Base-by-base conservation (phyloP, 2,888 invertebrate species). In the Dolichopus griseipennis region DNA sequence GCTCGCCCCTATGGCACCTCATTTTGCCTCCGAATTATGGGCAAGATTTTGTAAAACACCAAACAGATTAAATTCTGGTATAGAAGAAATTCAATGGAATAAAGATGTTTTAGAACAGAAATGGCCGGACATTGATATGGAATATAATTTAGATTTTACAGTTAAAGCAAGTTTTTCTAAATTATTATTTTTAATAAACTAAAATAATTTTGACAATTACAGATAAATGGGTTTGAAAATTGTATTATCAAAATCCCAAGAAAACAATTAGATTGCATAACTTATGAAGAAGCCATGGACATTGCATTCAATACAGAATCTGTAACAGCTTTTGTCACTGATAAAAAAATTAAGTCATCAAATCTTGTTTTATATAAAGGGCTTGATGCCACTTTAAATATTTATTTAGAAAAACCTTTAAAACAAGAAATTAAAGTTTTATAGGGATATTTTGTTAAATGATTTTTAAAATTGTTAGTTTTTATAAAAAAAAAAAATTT, bases 21-120 rank as follows among this genome's bases (percentile, higher is more conserved):
- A 94, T 81, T 95, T 95, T 80, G 89, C 93, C 43, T 91, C 91
- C 0, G 96, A 97, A 80, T 81, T 97, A 20, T 97, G 97, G 97
- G 84, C 87, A 27, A 93, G 90, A 66, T 88, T 93, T 75, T 81
- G 84, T 52, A 84, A 86, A 0, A 88, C 88, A 3, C 87, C 88
- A 6, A 83, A 87, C 73, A 84, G 86, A 72, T 74, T 87, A 18
- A 84, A 84, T 75, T 72, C 72, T 0, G 70, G 76, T 68, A 78
- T 83, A 6, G 75, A 78, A 12, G 84, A 87, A 72, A 84, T 92
- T 65, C 77, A 85, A 65, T 91, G 91, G 89, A 82, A 89, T 67
- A 83, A 86, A 76, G 83, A 85, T 77, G 89, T 94, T 65, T 83
- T 92, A 63, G 85, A 90, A 68, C 93, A 95, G 80, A 82, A 78